These are phyloP conservation scores for Festucalex cinctus DNA, from an alignment of 2,113 vertebrate genomes.

Conservation along the genomic window DNA sequence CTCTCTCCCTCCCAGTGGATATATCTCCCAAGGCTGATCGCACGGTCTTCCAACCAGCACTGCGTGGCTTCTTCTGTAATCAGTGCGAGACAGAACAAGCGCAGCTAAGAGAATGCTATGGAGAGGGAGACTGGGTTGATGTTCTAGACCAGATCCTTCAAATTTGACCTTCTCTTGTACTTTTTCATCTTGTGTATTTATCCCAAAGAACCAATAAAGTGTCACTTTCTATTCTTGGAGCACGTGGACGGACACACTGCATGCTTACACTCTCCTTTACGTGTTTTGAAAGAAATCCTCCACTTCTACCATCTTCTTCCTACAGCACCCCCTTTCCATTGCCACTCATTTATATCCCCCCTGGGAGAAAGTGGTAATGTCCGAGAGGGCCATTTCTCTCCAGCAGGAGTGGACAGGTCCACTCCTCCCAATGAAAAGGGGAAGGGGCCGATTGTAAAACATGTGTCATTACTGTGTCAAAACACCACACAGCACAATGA, in stretches of 20 bases:
- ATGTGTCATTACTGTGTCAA: conserved; percentile 74
- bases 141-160: conserved; percentile 56
- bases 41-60: conserved; percentile 67
- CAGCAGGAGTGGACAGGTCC: conserved; percentile 65
- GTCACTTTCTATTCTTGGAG: background rate
- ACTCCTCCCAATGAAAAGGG: conserved; percentile 68
- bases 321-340: conserved; percentile 48
- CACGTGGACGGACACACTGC: background rate
- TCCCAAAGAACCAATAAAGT: background rate
- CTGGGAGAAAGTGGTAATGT: conserved; percentile 69
- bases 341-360: conserved; percentile 67
- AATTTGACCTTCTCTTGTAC: conserved; percentile 70
- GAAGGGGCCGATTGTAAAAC: conserved; percentile 71
- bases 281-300: conserved; percentile 47
- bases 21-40: conserved; percentile 71
- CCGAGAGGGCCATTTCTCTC: conserved; percentile 70
- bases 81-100: conserved; percentile 54
- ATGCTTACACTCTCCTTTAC: background rate
- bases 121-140: conserved; percentile 44
- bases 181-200: conserved; percentile 66
- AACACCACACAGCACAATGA: conserved; percentile 71
- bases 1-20: conserved; percentile 69
- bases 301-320: conserved; percentile 37
- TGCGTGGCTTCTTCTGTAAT: conserved; percentile 69
- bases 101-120: conserved; percentile 10